These are phyloP conservation scores for Ashinkailepas kermadecensis DNA, from an alignment of 2,888 invertebrate genomes.

Conservation along the genomic window DNA sequence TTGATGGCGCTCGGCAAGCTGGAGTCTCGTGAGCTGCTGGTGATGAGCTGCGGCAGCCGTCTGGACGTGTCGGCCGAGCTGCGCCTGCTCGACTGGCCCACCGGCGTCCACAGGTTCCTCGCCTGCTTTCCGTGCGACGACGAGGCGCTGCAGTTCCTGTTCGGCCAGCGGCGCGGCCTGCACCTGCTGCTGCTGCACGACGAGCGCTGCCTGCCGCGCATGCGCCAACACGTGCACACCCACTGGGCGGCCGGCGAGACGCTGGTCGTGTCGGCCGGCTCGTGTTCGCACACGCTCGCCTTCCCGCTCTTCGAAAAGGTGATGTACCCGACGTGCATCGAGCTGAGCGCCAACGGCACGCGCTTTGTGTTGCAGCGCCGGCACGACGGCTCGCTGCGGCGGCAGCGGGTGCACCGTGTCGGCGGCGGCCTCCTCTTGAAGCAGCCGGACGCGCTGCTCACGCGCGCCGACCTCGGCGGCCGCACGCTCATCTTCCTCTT, in stretches of 20 bases:
- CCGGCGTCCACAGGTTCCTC: background rate
- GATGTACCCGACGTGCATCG: constrained; percentile 3
- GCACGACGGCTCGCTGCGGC: background rate
- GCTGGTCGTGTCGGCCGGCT: background rate
- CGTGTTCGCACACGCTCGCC: background rate
- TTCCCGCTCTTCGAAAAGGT: background rate
- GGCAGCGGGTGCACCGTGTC: background rate
- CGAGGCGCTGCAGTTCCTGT: background rate
- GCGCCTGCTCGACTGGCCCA: constrained; percentile 13
- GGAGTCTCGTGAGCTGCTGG: background rate
- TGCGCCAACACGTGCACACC: background rate
- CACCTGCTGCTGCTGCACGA: background rate
- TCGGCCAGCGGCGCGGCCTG: background rate
- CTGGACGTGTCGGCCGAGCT: background rate
- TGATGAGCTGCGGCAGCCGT: background rate
- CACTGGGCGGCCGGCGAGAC: constrained; percentile 18
- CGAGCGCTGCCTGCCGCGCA: background rate
- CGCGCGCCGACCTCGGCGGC: background rate
- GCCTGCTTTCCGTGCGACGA: constrained; percentile 8
- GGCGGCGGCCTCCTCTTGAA: background rate
- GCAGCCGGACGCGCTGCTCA: background rate
- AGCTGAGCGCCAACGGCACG: background rate
- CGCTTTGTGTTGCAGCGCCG: background rate
- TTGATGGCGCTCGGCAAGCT: background rate
- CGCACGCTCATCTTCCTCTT: constrained; percentile 6